Evolutionary conservation across 1,140 invertebrate genomes (phyloP), one percentile per base, ranked within the genome.

Genomic region (Euwallacea fornicatus): DNA sequence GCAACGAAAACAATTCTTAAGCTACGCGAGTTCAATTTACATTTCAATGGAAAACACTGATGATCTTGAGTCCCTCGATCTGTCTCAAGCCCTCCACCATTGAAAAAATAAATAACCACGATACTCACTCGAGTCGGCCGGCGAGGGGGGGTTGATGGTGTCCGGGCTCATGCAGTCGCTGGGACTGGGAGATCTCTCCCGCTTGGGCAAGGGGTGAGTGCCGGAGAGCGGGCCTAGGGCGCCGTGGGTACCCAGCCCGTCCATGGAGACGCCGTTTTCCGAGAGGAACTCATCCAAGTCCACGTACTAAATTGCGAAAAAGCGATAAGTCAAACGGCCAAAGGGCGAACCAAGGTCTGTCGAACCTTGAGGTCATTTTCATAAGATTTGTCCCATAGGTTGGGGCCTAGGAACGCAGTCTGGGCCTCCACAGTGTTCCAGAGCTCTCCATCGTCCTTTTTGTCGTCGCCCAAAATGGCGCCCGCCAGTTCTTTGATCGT

Each of bases 281-380:
- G 91, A 93, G 75, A 98, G 88, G 84, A 98, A 97, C 84, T 97
- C 95, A 84, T 98, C 95, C 84, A 98, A 85, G 84, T 97, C 95
- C 85, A 97, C 94, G 83, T 96, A 97, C 90, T 95, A 87, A 78
- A 91, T 87, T 81, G 76, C 81, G 78, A 72, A 81, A 73, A 42
- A 66, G 53, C 2, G 16, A 42, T 21, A 16, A 21, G 10, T 50
- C 33, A 21, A 1, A 0, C 10, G 10, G 9, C 13, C 50, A 3
- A 33, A 50, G 7, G 13, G 13, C 46, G 46, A 11, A 50, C 9
- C 46, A 50, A 50, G 13, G 7, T 2, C 46, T 2, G 6, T 0
- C 33, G 73, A 90, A 97, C 92, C 88, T 97, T 97, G 86, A 97
- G 93, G 87, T 96, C 93, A 81, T 91, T 89, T 85, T 95, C 92